Conservation (phyloP, 2,113 vertebrate species). For the Trematocara zebra region DNA sequence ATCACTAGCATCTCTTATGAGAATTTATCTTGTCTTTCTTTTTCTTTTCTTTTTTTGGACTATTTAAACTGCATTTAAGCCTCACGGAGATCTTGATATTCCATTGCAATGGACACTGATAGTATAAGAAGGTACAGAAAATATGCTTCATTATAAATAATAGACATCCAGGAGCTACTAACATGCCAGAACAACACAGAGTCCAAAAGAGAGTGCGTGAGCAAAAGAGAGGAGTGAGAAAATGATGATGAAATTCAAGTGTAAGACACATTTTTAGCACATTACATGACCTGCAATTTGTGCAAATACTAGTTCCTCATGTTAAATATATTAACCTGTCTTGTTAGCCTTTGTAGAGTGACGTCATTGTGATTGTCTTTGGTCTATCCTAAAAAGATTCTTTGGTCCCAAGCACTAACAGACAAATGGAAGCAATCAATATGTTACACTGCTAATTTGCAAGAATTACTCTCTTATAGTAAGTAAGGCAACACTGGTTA, state of each 20-base stretch:
- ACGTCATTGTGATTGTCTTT: neutral
- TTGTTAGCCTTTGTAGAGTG: slow-evolving; percentile 10
- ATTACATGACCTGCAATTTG: slow-evolving; percentile 34
- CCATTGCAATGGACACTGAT: neutral
- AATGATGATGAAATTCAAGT: slow-evolving; percentile 67
- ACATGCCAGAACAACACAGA: neutral
- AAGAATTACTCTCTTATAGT: neutral
- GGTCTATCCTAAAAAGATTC: neutral
- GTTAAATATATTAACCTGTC: slow-evolving; percentile 15
- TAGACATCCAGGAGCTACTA: slow-evolving; percentile 1
- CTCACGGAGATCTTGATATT: neutral
- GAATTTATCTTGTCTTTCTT: neutral
- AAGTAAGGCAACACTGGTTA: neutral
- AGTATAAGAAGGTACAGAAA: neutral
- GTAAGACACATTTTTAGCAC: slow-evolving; percentile 58
- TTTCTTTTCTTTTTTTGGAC: neutral
- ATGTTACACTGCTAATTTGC: neutral
- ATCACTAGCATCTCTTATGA: neutral
- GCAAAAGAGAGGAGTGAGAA: neutral
- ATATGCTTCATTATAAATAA: slow-evolving; percentile 16
- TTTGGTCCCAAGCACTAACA: neutral
- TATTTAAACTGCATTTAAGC: neutral
- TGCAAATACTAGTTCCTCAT: slow-evolving; percentile 28
- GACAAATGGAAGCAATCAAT: neutral
- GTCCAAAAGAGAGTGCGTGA: neutral